phyloP scores from a whole-genome alignment of 2,797 vertebrate genomes.

The Euthynnus affinis region DNA sequence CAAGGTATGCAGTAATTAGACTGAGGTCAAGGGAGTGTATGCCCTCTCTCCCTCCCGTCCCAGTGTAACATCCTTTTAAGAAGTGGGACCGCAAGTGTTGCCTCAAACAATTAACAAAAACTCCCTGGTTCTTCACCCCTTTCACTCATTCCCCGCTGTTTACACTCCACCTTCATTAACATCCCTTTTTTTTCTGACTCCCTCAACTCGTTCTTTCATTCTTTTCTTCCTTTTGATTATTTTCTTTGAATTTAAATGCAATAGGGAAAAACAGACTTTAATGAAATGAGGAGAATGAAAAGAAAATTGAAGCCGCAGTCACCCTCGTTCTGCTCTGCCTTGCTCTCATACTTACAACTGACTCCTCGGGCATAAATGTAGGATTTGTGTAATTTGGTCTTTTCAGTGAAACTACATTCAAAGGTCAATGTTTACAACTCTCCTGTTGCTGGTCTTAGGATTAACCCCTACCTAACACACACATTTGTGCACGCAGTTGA shows the following conservation, averaged over 20 bases:
- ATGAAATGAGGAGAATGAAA: constrained; percentile 50
- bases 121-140: constrained; percentile 30
- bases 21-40: constrained; percentile 75
- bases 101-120: constrained; percentile 58
- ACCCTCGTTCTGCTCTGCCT: constrained; percentile 20
- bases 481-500: neutral
- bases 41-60: constrained; percentile 45
- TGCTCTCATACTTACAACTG: constrained; percentile 9
- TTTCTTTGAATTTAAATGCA: constrained; percentile 26
- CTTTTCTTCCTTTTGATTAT: constrained; percentile 33
- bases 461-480: constrained; percentile 30
- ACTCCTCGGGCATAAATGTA: constrained; percentile 49
- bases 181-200: constrained; percentile 30
- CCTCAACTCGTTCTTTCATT: constrained; percentile 1
- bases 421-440: constrained; percentile 54
- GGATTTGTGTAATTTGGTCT: constrained; percentile 43
- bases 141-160: constrained; percentile 47
- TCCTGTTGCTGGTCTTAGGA: constrained; percentile 18
- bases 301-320: constrained; percentile 36
- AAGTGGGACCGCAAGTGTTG: constrained; percentile 29
- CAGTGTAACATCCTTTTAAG: constrained; percentile 36
- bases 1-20: constrained; percentile 82
- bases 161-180: constrained; percentile 57
- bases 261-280: constrained; percentile 38
- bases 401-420: constrained; percentile 14